Conservation (phyloP, 2,113 vertebrate species). For the Leucosticte australis region DNA sequence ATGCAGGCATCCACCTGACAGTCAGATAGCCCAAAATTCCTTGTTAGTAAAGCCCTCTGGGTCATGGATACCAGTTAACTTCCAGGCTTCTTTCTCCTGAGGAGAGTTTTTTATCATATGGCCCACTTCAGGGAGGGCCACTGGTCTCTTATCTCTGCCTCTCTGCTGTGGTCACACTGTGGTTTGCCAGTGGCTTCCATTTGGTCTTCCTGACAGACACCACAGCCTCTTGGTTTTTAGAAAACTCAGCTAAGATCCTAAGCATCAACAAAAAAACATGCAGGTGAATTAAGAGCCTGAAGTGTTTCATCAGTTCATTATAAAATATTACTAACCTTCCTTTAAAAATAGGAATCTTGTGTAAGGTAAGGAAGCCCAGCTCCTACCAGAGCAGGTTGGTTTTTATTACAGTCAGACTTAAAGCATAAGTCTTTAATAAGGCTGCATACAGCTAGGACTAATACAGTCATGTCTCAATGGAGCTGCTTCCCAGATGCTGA, state of each 20-base stretch:
- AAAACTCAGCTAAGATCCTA: neutral
- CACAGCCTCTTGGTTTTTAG: neutral
- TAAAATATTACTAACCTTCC: neutral
- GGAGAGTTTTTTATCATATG: neutral
- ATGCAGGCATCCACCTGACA: neutral
- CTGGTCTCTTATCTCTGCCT: neutral
- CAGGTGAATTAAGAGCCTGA: neutral
- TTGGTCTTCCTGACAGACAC: neutral
- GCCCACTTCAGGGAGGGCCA: neutral
- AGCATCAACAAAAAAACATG: neutral
- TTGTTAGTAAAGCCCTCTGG: neutral
- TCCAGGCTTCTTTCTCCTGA: neutral
- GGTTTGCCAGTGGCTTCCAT: neutral
- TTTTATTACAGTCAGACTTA: slow-evolving; percentile 35
- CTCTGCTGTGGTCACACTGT: fast-evolving
- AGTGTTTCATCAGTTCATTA: neutral
- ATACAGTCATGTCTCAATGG: slow-evolving; percentile 29
- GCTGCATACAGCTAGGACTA: slow-evolving; percentile 18
- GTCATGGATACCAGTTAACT: neutral
- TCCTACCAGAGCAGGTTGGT: neutral
- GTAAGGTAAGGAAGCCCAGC: neutral
- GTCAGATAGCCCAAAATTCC: neutral
- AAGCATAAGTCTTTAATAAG: slow-evolving; percentile 48
- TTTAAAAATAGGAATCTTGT: neutral
- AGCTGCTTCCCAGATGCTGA: slow-evolving; percentile 65